These are phyloP conservation scores for Scophthalmus maximus DNA, from an alignment of 2,113 vertebrate species.

Conservation along the genomic window DNA sequence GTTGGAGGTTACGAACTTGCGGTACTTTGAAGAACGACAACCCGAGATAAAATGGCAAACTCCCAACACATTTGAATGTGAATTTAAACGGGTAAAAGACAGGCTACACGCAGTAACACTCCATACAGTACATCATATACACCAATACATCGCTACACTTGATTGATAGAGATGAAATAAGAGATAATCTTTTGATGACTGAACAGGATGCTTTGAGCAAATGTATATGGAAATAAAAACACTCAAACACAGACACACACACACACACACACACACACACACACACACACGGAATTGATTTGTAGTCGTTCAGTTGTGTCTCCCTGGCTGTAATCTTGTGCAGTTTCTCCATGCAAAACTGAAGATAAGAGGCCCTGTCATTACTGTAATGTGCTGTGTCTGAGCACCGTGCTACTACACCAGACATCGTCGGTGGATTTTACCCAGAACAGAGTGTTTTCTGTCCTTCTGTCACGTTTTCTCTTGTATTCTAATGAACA, in stretches of 20 bases:
- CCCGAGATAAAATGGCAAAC: not conserved
- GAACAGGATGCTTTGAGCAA: no score
- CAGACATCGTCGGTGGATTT: conserved; percentile 52
- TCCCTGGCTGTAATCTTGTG: conserved; percentile 50
- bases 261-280: conserved; percentile 37
- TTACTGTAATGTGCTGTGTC: conserved; percentile 48
- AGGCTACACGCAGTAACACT: no score
- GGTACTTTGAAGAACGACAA: not conserved
- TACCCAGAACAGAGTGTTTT: conserved; percentile 47
- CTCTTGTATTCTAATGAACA: conserved; percentile 65
- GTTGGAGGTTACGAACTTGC: not conserved
- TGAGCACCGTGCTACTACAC: conserved; percentile 26
- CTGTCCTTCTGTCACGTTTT: conserved; percentile 37
- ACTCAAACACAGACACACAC: no score
- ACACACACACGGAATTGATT: conserved; percentile 32
- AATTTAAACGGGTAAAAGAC: no score
- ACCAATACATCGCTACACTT: no score
- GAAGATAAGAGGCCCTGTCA: conserved; percentile 59
- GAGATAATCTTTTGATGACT: no score
- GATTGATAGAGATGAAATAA: no score
- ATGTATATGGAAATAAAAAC: no score
- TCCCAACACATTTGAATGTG: not conserved
- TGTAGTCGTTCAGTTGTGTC: conserved; percentile 34
- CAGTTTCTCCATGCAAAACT: conserved; percentile 34
- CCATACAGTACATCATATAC: no score